Evolutionary conservation across 2,113 vertebrate species (phyloP), one percentile per base, ranked within the genome.

Genomic region (Trogon surrucura): DNA sequence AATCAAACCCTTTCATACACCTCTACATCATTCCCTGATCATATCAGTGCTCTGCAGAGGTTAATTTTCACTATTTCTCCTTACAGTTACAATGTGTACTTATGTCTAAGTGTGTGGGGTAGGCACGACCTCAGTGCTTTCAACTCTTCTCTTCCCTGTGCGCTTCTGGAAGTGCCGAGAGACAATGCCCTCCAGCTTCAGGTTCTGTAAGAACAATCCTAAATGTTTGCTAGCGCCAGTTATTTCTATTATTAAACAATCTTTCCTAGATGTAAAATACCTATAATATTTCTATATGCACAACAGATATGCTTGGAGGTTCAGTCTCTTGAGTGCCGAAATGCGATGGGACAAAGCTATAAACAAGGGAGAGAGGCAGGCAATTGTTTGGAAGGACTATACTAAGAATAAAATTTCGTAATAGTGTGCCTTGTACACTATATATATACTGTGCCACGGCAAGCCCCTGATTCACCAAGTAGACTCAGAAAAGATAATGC

Each of bases 261-360:
- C 64, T 48, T 78, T 54, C 36, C 56, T 29, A 74, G 44, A 38
- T 2, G 7, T 51, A 65, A 93, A 95, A 77, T 22, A n/a, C 12
- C 12, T 1, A 1, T 10, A 7, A 2, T 20, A 48, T 44, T 85
- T 62, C 22, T 44, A 27, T 1, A 2, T 8, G 22, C 22, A 29
- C 18, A 20, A 38, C 7, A 82, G 38, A 22, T 72, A 16, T 6
- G 9, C 48, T 44, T 34, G 32, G 30, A 58, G 23, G 13, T 58
- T 65, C 86, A 74, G 53, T 41, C 32, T 80, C 50, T 23, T 62
- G 32, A 51, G 56, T 34, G 48, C 15, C 60, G 65, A 70, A 84
- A 54, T 0, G 5, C 16, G 62, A 75, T 2, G 5, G 16, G 27
- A 65, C 45, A 88, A 82, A 82, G 11, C 36, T 44, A 50, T 12